These are phyloP conservation scores for Allobates femoralis DNA, from an alignment of 2,797 vertebrate species.

Conservation along the genomic window DNA sequence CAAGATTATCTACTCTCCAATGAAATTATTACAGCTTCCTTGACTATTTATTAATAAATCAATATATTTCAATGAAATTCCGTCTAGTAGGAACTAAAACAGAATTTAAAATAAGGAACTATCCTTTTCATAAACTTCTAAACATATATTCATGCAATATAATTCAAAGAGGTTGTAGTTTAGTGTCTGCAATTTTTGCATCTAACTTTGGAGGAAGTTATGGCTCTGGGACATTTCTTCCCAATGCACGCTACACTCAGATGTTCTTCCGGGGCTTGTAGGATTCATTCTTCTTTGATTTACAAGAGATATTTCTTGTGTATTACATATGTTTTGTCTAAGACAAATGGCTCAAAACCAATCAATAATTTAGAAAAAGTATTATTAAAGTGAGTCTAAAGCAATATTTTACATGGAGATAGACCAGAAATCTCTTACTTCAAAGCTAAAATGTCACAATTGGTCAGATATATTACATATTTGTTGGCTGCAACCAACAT, in stretches of 20 bases:
- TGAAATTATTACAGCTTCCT: background rate
- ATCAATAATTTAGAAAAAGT: background rate
- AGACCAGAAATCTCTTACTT: background rate
- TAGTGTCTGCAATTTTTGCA: background rate
- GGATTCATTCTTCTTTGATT: background rate
- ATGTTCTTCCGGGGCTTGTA: background rate
- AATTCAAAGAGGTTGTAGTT: background rate
- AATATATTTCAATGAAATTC: slow-evolving; percentile 19
- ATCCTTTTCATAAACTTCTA: background rate
- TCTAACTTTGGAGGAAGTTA: background rate
- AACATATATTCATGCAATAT: background rate
- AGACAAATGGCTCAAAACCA: background rate
- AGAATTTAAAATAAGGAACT: background rate
- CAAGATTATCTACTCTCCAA: background rate
- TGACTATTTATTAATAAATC: slow-evolving; percentile 35
- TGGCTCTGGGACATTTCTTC: background rate
- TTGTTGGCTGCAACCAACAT: too few relatives aligned
- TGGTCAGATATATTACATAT: too few relatives aligned
- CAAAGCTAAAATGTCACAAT: background rate
- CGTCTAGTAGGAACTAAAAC: too few relatives aligned
- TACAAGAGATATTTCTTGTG: background rate
- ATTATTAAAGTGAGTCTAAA: background rate
- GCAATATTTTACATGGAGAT: background rate
- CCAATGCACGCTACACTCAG: background rate
- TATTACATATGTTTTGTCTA: background rate